Conservation (phyloP, 2,888 invertebrate species). For the Matsumyia berberina region DNA sequence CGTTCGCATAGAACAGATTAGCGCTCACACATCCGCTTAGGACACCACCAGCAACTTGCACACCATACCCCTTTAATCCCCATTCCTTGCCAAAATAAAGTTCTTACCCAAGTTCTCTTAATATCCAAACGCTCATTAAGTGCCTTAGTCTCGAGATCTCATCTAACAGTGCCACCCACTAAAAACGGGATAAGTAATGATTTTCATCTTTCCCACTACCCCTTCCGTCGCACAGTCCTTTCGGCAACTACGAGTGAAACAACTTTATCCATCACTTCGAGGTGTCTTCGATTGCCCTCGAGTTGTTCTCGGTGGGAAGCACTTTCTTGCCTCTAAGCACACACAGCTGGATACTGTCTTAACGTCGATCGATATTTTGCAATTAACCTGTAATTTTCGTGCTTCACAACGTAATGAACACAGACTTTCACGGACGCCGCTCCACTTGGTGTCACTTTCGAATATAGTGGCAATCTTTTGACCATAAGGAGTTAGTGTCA, state of each 20-base stretch:
- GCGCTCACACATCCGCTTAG: neutral
- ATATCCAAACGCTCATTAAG: conserved; percentile 32
- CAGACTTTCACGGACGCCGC: conserved; percentile 33
- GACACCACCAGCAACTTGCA: conserved; percentile 4
- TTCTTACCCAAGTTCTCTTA: conserved; percentile 13
- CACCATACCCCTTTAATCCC: neutral
- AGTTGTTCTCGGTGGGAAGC: too few relatives aligned
- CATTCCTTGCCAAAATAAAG: conserved; percentile 6
- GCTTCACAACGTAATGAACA: conserved; percentile 24
- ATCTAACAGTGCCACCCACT: conserved; percentile 6
- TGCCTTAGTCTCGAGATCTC: conserved; percentile 19
- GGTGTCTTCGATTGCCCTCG: conserved; percentile 54
- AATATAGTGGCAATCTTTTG: conserved; percentile 11
- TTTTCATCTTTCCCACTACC: conserved; percentile 7
- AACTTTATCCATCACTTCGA: conserved; percentile 61
- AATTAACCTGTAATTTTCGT: conserved; percentile 55
- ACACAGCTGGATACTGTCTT: neutral
- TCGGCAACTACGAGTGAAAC: conserved; percentile 10
- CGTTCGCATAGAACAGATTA: conserved; percentile 31
- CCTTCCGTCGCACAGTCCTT: too few relatives aligned
- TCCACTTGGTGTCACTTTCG: conserved; percentile 7
- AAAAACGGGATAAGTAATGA: neutral
- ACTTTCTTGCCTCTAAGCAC: too few relatives aligned
- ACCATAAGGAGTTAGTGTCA: neutral
- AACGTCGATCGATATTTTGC: conserved; percentile 60